Evolutionary conservation across 2,113 vertebrate genomes (phyloP).

Genomic region (Microcebus jonahi): DNA sequence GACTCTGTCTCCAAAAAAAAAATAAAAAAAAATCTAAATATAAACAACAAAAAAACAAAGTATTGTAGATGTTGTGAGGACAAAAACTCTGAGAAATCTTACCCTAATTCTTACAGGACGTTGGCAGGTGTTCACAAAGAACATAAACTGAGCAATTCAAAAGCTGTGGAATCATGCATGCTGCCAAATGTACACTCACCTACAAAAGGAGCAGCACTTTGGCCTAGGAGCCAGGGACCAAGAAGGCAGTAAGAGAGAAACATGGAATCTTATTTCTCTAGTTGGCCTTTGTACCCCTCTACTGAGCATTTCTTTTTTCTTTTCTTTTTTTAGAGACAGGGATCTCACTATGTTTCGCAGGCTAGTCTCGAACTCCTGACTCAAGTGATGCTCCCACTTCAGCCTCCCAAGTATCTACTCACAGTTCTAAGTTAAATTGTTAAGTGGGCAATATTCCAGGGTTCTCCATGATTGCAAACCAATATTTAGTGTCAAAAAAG

Average conservation of each 20-base stretch:
- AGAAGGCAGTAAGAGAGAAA: neutral
- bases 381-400: too few species aligned
- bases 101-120: neutral
- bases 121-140: neutral
- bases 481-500: constrained; percentile 15
- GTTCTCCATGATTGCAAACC: neutral
- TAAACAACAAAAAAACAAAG: neutral
- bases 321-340: too few species aligned
- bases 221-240: neutral
- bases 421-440: neutral
- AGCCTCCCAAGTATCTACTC: neutral
- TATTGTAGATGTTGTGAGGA: neutral
- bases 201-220: neutral
- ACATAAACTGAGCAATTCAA: neutral
- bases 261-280: neutral
- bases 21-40: too few species aligned
- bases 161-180: neutral
- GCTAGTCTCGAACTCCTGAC: too few species aligned
- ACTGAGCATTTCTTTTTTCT: neutral
- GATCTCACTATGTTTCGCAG: too few species aligned
- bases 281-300: neutral
- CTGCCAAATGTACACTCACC: neutral
- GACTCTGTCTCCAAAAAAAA: too few species aligned
- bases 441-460: neutral
- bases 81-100: neutral